A percentile compares a stretch with the other conserved stretches of the same genome.
Conservation (phyloP, 2,797 vertebrate species). For the Pterois miles region DNA sequence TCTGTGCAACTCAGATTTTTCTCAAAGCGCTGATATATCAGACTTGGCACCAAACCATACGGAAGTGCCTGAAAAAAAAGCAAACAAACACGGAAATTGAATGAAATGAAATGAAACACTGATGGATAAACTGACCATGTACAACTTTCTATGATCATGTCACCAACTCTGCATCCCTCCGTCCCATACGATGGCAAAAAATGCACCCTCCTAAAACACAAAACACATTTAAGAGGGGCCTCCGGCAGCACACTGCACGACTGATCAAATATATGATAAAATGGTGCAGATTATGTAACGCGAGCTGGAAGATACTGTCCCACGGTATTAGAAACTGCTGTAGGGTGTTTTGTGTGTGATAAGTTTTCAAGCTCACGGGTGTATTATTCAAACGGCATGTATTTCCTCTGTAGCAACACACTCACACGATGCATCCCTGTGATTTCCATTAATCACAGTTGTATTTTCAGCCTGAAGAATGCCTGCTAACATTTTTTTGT, state of each 20-base stretch:
- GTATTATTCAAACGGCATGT: background rate
- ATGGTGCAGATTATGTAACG: background rate
- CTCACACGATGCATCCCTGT: background rate
- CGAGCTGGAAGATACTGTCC: background rate
- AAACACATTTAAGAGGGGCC: background rate
- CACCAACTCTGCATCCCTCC: background rate
- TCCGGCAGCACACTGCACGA: constrained; percentile 9
- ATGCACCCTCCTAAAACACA: background rate
- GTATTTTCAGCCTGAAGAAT: background rate
- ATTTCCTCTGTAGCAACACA: background rate
- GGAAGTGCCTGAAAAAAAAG: background rate
- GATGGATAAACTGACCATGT: background rate
- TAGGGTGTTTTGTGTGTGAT: background rate
- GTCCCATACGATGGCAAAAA: background rate
- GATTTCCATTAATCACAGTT: background rate
- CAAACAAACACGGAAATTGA: background rate
- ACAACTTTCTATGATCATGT: background rate
- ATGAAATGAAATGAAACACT: background rate
- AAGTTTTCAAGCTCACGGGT: background rate
- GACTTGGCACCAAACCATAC: background rate
- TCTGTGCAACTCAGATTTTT: background rate
- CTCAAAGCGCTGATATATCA: constrained; percentile 7
- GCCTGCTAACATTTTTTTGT: background rate
- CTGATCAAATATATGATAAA: background rate
- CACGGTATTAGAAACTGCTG: background rate